These are phyloP conservation scores for Pycnomerus fuliginosus DNA, from an alignment of 2,888 invertebrate genomes.

Conservation along the genomic window DNA sequence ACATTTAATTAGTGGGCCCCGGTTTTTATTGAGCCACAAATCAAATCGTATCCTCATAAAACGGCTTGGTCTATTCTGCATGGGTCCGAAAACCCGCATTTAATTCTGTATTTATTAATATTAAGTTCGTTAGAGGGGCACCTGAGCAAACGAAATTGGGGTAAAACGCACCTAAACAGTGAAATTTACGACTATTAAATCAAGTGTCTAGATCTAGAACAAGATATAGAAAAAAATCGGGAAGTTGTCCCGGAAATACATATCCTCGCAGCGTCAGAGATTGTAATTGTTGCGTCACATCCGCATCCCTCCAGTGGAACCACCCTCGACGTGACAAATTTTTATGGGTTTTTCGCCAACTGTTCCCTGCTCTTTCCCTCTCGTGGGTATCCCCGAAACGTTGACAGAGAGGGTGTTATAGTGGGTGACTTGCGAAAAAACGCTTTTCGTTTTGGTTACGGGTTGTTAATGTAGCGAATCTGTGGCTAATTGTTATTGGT, in stretches of 20 bases:
- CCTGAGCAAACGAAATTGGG: too few species aligned
- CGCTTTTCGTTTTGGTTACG: slow-evolving; percentile 45
- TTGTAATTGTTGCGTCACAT: slow-evolving; percentile 48
- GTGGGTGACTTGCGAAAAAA: slow-evolving; percentile 44
- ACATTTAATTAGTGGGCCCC: too few species aligned
- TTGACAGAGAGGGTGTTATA: slow-evolving; percentile 15
- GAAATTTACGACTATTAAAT: too few species aligned
- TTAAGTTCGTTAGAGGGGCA: too few species aligned
- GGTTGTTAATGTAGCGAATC: slow-evolving; percentile 52
- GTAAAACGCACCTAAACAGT: too few species aligned
- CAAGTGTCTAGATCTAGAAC: too few species aligned
- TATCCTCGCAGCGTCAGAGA: slow-evolving; percentile 48
- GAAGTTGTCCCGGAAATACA: slow-evolving; percentile 49
- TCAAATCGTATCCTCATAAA: too few species aligned
- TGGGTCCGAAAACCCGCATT: too few species aligned
- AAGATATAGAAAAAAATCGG: too few species aligned
- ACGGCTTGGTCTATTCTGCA: too few species aligned
- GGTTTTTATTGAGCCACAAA: too few species aligned
- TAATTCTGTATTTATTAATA: too few species aligned
- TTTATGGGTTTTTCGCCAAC: slow-evolving; percentile 45
- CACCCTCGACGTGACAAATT: slow-evolving; percentile 50
- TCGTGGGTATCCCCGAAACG: slow-evolving; percentile 3
- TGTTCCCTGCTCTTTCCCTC: background rate
- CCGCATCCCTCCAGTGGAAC: slow-evolving; percentile 34
- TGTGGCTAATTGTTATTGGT: slow-evolving; percentile 53